phyloP scores from a whole-genome alignment of 2,113 vertebrate species.

The Physeter macrocephalus region DNA sequence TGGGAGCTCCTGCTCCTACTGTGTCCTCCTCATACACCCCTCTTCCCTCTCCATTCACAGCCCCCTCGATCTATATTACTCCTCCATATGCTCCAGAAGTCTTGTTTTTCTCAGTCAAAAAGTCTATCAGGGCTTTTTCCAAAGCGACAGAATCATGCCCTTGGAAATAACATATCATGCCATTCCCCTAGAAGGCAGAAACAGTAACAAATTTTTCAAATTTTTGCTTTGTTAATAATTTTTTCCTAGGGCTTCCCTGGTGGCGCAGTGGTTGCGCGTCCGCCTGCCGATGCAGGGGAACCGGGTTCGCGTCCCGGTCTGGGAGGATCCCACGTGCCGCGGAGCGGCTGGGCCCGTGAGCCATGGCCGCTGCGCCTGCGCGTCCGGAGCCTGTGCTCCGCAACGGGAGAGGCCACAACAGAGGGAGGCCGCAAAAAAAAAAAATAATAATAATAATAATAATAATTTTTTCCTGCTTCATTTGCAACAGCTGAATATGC shows the following conservation, averaged over 20 bases:
- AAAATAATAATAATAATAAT: too few species aligned
- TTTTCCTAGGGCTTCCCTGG: too few species aligned
- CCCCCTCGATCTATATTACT: neutral
- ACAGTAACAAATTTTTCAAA: neutral
- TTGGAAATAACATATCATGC: neutral
- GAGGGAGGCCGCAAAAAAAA: too few species aligned
- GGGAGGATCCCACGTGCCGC: too few species aligned
- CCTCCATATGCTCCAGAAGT: neutral
- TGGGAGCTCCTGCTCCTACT: neutral
- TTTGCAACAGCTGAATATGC: neutral
- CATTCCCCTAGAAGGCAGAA: neutral
- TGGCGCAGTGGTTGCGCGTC: too few species aligned
- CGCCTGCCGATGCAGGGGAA: too few species aligned
- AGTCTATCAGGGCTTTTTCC: neutral
- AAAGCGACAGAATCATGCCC: neutral
- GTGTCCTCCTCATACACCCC: accelerated
- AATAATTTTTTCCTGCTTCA: neutral
- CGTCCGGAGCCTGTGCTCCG: too few species aligned
- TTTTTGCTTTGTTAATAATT: neutral
- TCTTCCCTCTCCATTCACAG: neutral
- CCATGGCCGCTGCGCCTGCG: too few species aligned
- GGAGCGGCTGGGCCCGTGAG: too few species aligned
- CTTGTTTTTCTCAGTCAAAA: neutral
- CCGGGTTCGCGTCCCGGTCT: too few species aligned
- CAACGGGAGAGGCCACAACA: too few species aligned